These are phyloP conservation scores for Gibbula magus DNA, from an alignment of 2,888 invertebrate genomes.

Conservation along the genomic window DNA sequence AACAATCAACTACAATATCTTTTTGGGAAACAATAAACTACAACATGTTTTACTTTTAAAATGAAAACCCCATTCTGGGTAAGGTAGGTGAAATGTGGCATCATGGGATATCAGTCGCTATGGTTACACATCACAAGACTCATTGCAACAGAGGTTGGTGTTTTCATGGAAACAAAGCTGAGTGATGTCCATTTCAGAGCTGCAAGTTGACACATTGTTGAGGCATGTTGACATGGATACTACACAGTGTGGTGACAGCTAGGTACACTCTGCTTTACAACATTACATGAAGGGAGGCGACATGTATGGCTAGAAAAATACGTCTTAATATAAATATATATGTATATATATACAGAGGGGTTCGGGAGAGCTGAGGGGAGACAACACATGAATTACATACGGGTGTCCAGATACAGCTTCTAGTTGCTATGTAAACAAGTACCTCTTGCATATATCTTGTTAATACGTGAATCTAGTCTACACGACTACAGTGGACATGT, in stretches of 20 bases:
- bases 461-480: too few species aligned
- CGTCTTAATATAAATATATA: not conserved
- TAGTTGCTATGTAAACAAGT: not conserved
- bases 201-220: not conserved
- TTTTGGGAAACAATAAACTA: too few species aligned
- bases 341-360: not conserved
- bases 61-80: too few species aligned
- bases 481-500: too few species aligned
- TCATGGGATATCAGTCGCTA: too few species aligned
- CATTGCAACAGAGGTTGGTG: conserved; percentile 1
- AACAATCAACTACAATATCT: too few species aligned
- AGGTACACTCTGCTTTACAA: not conserved
- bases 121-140: not conserved
- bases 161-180: not conserved
- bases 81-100: too few species aligned
- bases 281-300: not conserved
- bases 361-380: not conserved
- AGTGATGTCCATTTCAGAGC: not conserved
- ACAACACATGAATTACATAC: too few species aligned
- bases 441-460: too few species aligned
- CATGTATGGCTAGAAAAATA: not conserved
- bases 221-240: not conserved
- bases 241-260: not conserved
- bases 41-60: too few species aligned
- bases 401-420: too few species aligned